A percentile compares a stretch with the other conserved stretches of the same genome.
Evolutionary conservation across 2,888 invertebrate species (phyloP).

Genomic region (Conistra vaccinii): DNA sequence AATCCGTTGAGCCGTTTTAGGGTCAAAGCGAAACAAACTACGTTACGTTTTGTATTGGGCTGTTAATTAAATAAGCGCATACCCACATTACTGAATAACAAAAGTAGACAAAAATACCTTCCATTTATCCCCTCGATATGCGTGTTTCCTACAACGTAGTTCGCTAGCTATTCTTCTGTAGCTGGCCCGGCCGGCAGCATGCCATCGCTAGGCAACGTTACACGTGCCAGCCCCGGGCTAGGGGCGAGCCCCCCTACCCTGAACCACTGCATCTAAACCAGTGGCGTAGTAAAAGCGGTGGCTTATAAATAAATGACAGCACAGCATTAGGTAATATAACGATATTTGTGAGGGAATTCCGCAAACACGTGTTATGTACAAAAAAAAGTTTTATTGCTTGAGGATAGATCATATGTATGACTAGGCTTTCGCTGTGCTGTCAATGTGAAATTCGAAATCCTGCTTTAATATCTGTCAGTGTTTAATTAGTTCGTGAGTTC

Average conservation of each 20-base stretch:
- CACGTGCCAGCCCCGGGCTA: constrained; percentile 68
- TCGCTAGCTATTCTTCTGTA: constrained; percentile 35
- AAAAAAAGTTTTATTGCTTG: background rate
- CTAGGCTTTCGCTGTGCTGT: background rate
- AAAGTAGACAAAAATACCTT: background rate
- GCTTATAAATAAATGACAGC: background rate
- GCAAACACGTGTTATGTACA: background rate
- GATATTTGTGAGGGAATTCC: background rate
- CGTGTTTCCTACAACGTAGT: background rate
- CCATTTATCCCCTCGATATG: background rate
- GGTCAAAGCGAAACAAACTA: no score
- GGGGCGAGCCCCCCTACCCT: constrained; percentile 14
- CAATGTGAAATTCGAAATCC: background rate
- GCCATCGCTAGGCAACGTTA: constrained; percentile 75
- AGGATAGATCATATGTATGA: background rate
- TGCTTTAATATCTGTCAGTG: background rate
- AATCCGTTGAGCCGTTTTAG: no score
- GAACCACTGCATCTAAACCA: constrained; percentile 36
- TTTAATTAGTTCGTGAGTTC: background rate
- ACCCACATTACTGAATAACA: background rate
- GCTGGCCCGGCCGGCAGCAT: constrained; percentile 44
- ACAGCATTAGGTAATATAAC: background rate
- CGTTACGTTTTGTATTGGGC: background rate
- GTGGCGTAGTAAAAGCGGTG: background rate
- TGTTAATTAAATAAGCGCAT: background rate